Percentiles rank a stretch among this genome's conserved stretches.
Evolutionary conservation across 2,888 invertebrate genomes (phyloP).

Genomic region (Alentia gelatinosa): DNA sequence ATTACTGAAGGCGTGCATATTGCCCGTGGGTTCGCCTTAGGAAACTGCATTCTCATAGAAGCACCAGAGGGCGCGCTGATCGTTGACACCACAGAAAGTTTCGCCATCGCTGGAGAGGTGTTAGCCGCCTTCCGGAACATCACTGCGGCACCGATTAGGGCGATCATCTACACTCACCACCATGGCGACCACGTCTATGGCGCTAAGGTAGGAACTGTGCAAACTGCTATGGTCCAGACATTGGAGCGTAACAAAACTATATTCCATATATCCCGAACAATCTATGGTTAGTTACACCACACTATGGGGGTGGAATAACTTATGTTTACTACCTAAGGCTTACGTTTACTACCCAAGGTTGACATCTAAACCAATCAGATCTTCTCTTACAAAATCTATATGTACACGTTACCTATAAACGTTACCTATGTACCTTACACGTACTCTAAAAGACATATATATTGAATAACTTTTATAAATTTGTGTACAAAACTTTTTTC

Average conservation of each 20-base stretch:
- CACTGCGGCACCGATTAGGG: constrained; percentile 71
- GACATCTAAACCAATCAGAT: too few relatives aligned
- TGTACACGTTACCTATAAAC: too few relatives aligned
- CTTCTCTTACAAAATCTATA: too few relatives aligned
- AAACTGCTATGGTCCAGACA: too few relatives aligned
- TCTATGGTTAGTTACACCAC: too few relatives aligned
- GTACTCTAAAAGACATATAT: neutral
- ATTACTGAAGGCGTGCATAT: constrained; percentile 72
- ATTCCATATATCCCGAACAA: too few relatives aligned
- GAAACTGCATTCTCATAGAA: constrained; percentile 73
- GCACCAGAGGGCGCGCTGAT: constrained; percentile 71
- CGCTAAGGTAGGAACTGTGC: constrained; percentile 70
- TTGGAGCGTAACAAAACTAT: too few relatives aligned
- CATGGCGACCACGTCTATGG: constrained; percentile 75
- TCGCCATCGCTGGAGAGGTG: constrained; percentile 67
- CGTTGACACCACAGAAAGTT: constrained; percentile 75
- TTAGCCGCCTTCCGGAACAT: constrained; percentile 70
- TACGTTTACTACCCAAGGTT: too few relatives aligned
- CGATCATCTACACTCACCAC: constrained; percentile 75
- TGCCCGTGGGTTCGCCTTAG: constrained; percentile 74
- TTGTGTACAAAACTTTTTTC: too few relatives aligned
- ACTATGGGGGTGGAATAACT: too few relatives aligned
- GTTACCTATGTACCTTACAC: too few relatives aligned
- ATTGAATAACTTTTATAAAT: neutral
- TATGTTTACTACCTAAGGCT: too few relatives aligned